Evolutionary conservation across 1,140 invertebrate genomes (phyloP).

Genomic region (Plodia interpunctella): DNA sequence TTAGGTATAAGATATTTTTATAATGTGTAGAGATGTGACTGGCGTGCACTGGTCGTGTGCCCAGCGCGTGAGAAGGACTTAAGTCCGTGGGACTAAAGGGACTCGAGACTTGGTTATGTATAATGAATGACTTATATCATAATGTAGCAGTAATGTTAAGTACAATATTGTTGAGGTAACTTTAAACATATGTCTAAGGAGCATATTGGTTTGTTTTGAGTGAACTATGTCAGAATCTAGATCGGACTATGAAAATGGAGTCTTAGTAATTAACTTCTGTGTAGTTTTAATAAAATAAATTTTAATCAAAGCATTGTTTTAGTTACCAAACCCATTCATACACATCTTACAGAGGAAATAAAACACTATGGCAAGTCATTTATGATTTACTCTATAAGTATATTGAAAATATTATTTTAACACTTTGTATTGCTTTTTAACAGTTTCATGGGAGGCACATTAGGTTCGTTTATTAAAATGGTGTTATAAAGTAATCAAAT

Average conservation of each 20-base stretch:
- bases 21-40: conserved; percentile 46
- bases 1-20: conserved; percentile 71
- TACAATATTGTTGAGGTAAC: conserved; percentile 67
- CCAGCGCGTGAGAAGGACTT: background rate
- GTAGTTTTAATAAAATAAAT: conserved; percentile 73
- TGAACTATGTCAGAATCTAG: conserved; percentile 55
- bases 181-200: conserved; percentile 52
- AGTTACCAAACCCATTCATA: conserved; percentile 21
- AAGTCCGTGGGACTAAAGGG: conserved; percentile 14
- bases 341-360: conserved; percentile 17
- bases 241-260: conserved; percentile 48
- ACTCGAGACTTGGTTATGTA: conserved; percentile 1
- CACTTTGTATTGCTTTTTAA: too few species aligned
- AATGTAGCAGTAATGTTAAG: conserved; percentile 62
- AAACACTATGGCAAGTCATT: conserved; percentile 20
- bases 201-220: conserved; percentile 59
- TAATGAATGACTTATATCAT: conserved; percentile 37
- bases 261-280: conserved; percentile 57
- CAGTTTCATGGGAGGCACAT: too few species aligned
- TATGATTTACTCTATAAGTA: conserved; percentile 21
- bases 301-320: conserved; percentile 49
- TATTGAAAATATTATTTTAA: too few species aligned
- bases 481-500: conserved; percentile 16
- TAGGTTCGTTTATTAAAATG: conserved; percentile 6
- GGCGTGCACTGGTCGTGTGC: background rate